Conservation (phyloP, 2,113 vertebrate genomes). For the Oostethus manadensis region DNA sequence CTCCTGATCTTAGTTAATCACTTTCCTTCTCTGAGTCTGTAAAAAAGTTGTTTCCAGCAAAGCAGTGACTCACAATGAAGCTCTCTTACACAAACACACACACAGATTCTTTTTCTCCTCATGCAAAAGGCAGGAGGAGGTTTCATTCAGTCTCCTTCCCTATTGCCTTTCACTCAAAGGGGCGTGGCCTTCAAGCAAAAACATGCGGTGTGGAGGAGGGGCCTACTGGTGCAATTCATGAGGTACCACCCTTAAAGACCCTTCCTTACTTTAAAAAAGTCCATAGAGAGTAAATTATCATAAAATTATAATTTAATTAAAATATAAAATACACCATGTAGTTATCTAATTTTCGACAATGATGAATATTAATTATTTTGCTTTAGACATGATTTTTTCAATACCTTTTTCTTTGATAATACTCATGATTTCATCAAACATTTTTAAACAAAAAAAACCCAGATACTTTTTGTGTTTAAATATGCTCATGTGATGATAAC, state of each 20-base stretch:
- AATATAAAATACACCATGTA: no score
- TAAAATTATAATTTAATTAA: no score
- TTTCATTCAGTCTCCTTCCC: slow-evolving; percentile 15
- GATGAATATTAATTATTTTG: no score
- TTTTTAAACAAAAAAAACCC: no score
- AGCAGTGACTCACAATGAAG: slow-evolving; percentile 5
- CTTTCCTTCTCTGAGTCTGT: not conserved
- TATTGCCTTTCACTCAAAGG: not conserved
- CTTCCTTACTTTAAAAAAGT: no score
- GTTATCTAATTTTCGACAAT: no score
- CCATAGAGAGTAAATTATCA: no score
- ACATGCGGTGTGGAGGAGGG: slow-evolving; percentile 13
- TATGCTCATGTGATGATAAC: no score
- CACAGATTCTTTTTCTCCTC: not conserved
- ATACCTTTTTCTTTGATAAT: no score
- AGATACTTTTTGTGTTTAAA: no score
- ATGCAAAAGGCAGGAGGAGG: slow-evolving; percentile 13
- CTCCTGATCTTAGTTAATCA: not conserved
- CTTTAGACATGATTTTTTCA: no score
- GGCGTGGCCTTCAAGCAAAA: slow-evolving; percentile 22
- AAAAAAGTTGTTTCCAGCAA: not conserved
- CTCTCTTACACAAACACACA: not conserved
- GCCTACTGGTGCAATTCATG: not conserved
- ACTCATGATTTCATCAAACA: no score
- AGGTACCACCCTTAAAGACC: not conserved